Evolutionary conservation across 1,140 invertebrate species (phyloP).

Genomic region (Holotrichia oblita): DNA sequence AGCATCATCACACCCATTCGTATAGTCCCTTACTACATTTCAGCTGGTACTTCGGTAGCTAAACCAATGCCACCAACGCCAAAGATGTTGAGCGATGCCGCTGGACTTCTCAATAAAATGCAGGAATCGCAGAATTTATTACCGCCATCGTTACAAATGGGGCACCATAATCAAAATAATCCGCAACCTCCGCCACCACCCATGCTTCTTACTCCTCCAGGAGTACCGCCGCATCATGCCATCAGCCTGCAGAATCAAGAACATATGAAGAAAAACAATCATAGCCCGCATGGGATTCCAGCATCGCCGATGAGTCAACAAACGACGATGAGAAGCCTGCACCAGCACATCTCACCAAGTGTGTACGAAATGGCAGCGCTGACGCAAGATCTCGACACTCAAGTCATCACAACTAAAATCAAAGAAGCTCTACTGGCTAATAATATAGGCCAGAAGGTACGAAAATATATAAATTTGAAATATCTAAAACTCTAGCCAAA

Average conservation of each 20-base stretch:
- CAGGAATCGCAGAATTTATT: conserved; percentile 69
- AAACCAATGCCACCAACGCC: conserved; percentile 80
- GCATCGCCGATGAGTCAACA: conserved; percentile 71
- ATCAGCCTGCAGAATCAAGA: conserved; percentile 67
- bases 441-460: conserved; percentile 96
- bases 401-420: conserved; percentile 95
- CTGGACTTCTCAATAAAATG: conserved; percentile 76
- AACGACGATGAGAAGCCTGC: conserved; percentile 73
- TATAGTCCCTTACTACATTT: conserved; percentile 37
- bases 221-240: conserved; percentile 71
- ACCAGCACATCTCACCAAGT: conserved; percentile 84
- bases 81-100: conserved; percentile 76
- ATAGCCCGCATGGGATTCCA: conserved; percentile 64
- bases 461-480: background rate
- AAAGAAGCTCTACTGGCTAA: conserved; percentile 96
- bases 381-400: conserved; percentile 95
- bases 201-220: conserved; percentile 70
- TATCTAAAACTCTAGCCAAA: background rate
- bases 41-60: conserved; percentile 75
- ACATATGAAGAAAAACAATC: conserved; percentile 66
- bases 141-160: conserved; percentile 64
- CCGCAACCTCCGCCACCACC: conserved; percentile 65
- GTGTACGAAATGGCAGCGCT: conserved; percentile 97
- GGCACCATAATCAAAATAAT: conserved; percentile 53
- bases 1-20: conserved; percentile 14